A percentile compares a stretch with the other conserved stretches of the same genome.
These are phyloP conservation scores for Tetragonula clypearis DNA, from an alignment of 1,140 invertebrate species.

Conservation along the genomic window DNA sequence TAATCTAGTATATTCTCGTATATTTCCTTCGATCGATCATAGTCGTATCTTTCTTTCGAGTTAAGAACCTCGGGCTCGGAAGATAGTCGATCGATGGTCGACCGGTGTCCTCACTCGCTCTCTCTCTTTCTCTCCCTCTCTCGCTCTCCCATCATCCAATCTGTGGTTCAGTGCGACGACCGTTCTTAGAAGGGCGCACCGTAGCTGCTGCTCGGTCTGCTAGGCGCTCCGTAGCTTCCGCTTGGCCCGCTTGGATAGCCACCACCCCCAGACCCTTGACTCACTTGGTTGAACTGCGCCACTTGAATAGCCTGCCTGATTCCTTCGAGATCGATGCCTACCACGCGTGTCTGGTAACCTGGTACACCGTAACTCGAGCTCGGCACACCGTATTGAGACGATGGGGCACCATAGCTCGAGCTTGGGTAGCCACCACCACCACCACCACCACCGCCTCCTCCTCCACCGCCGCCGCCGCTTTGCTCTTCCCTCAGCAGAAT, in stretches of 20 bases:
- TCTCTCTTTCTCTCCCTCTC: constrained; percentile 59
- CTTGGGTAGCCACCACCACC: constrained; percentile 75
- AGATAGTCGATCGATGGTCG: constrained; percentile 53
- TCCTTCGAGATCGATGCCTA: constrained; percentile 88
- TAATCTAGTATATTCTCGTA: background rate
- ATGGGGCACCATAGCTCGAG: constrained; percentile 82
- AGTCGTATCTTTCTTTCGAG: background rate
- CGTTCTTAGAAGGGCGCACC: constrained; percentile 71
- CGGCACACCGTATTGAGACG: constrained; percentile 84
- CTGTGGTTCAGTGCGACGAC: constrained; percentile 4
- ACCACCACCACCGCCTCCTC: constrained; percentile 64
- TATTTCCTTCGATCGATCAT: background rate
- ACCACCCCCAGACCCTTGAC: constrained; percentile 69
- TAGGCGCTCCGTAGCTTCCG: constrained; percentile 80
- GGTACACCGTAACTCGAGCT: constrained; percentile 84
- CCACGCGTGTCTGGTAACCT: constrained; percentile 83
- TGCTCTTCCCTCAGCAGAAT: constrained; percentile 91
- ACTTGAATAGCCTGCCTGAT: constrained; percentile 90
- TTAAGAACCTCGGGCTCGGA: constrained; percentile 42
- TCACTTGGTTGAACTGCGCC: constrained; percentile 86
- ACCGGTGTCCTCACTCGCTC: constrained; percentile 59
- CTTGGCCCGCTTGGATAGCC: constrained; percentile 84
- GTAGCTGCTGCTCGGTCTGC: constrained; percentile 76
- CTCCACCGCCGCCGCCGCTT: constrained; percentile 74
- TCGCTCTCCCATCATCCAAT: constrained; percentile 47